Conservation (phyloP, 2,888 invertebrate genomes). For the Lottia gigantea region DNA sequence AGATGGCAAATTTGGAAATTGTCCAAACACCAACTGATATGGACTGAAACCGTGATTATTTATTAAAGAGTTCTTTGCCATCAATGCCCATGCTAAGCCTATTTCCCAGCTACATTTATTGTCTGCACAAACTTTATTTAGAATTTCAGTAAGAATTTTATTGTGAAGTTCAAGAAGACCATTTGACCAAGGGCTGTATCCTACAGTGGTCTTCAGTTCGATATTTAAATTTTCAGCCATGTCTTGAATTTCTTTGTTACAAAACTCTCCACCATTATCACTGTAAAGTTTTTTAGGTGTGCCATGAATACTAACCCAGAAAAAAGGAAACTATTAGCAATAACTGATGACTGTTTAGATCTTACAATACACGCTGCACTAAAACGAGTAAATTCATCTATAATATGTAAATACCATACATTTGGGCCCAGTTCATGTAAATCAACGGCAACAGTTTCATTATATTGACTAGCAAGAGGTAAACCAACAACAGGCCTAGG, state of each 20-base stretch:
- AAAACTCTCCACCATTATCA: conserved; percentile 23
- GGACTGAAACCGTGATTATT: conserved; percentile 32
- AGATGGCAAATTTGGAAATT: conserved; percentile 30
- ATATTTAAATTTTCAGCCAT: conserved; percentile 21
- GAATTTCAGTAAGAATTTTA: conserved; percentile 18
- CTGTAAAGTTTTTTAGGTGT: conserved; percentile 16
- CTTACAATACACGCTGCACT: conserved; percentile 18
- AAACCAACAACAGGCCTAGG: conserved; percentile 19
- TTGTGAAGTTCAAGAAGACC: conserved; percentile 22
- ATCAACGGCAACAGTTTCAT: conserved; percentile 24
- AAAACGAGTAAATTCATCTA: conserved; percentile 13
- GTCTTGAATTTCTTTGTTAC: conserved; percentile 16
- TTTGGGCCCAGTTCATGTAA: conserved; percentile 17
- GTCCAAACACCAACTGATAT: conserved; percentile 30
- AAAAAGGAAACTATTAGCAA: conserved; percentile 22
- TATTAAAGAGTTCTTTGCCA: conserved; percentile 21
- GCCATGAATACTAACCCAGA: conserved; percentile 22
- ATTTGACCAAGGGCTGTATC: conserved; percentile 27
- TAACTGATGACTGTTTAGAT: conserved; percentile 13
- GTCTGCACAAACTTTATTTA: conserved; percentile 18
- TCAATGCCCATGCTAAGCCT: conserved; percentile 22
- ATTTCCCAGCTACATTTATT: conserved; percentile 19
- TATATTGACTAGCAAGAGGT: conserved; percentile 19
- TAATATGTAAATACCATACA: conserved; percentile 19
- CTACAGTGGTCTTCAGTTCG: conserved; percentile 23